Conservation (phyloP, 2,888 invertebrate species). For the Hydriomena furcata region DNA sequence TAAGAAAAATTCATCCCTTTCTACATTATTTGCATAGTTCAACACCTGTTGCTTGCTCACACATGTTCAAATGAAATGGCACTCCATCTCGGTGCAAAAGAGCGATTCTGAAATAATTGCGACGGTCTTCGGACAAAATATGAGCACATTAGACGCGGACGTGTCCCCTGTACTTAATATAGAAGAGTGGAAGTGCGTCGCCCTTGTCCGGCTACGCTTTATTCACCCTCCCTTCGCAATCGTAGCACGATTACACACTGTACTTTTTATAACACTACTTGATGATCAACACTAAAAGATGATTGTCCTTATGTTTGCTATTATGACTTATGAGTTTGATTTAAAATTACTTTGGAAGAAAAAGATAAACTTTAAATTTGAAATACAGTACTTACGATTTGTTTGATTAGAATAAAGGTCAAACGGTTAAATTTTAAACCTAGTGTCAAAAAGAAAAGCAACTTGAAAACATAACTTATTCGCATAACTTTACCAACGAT, state of each 20-base stretch:
- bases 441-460: background rate
- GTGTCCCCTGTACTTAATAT: slow-evolving; percentile 79
- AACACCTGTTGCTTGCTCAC: slow-evolving; percentile 26
- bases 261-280: slow-evolving; percentile 4
- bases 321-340: no score
- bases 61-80: slow-evolving; percentile 19
- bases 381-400: no score
- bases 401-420: no score
- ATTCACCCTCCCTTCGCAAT: slow-evolving; percentile 44
- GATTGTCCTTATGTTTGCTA: no score
- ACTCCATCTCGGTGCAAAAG: slow-evolving; percentile 22
- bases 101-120: slow-evolving; percentile 68
- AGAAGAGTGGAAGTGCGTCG: slow-evolving; percentile 72
- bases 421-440: no score
- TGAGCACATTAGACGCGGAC: slow-evolving; percentile 80
- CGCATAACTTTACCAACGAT: slow-evolving; percentile 15
- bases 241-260: slow-evolving; percentile 16
- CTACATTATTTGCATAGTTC: slow-evolving; percentile 17
- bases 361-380: no score
- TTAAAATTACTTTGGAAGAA: no score
- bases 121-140: slow-evolving; percentile 75
- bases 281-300: no score
- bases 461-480: slow-evolving; percentile 14
- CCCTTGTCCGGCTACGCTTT: slow-evolving; percentile 62
- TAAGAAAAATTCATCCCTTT: slow-evolving; percentile 14